These are phyloP conservation scores for Archegozetes longisetosus DNA, from an alignment of 1,140 invertebrate genomes.

Conservation along the genomic window DNA sequence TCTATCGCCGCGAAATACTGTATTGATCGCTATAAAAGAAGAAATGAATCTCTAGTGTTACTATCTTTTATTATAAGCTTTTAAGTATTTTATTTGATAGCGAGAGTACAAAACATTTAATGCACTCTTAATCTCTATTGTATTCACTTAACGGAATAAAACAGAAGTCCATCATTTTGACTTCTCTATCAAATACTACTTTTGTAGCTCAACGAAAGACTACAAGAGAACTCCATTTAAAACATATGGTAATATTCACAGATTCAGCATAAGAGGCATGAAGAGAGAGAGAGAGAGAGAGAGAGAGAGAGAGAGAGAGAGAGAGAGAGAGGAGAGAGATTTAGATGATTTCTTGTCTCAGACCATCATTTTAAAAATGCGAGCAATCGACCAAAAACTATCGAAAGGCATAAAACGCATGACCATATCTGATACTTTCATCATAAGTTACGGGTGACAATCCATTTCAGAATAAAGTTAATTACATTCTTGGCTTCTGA, in stretches of 20 bases:
- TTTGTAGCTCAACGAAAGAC: background rate
- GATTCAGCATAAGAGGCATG: background rate
- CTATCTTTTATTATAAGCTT: background rate
- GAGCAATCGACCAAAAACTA: too few species aligned
- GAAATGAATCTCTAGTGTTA: background rate
- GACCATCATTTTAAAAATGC: too few species aligned
- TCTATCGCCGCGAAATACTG: constrained; percentile 30
- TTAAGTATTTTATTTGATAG: background rate
- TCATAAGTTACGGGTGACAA: too few species aligned
- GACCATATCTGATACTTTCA: too few species aligned
- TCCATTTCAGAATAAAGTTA: too few species aligned
- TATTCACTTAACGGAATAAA: background rate
- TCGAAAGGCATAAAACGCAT: too few species aligned
- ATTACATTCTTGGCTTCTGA: too few species aligned
- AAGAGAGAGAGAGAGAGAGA: background rate
- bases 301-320: background rate
- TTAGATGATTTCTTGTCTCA: too few species aligned
- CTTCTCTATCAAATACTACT: background rate
- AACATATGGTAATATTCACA: constrained; percentile 17
- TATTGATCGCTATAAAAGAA: constrained; percentile 26
- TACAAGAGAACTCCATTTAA: constrained; percentile 15
- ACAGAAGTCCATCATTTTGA: background rate
- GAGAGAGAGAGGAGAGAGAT: background rate
- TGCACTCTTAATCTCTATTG: background rate
- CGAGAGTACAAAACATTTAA: background rate